A percentile compares a stretch with the other conserved stretches of the same genome.
Evolutionary conservation across 2,888 invertebrate genomes (phyloP).

Genomic region (Nomada ruficornis): DNA sequence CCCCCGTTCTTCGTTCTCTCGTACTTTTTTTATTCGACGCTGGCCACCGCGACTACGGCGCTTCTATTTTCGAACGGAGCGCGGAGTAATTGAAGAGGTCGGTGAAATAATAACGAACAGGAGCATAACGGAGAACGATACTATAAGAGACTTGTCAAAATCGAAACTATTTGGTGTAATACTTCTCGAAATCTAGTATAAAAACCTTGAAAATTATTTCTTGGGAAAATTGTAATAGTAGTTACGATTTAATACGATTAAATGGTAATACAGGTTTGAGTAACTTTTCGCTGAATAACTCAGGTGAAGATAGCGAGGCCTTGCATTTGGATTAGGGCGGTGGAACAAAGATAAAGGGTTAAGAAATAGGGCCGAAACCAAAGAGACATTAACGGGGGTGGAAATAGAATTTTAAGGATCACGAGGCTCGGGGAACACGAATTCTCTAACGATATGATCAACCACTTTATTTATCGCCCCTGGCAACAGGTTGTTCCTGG

Average conservation of each 20-base stretch:
- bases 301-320: not conserved
- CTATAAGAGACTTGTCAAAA: not conserved
- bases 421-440: not conserved
- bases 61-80: slow-evolving; percentile 7
- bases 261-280: not conserved
- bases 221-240: not conserved
- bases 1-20: not conserved
- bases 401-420: not conserved
- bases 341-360: not conserved
- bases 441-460: slow-evolving; percentile 31
- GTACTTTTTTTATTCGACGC: not conserved
- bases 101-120: slow-evolving; percentile 38
- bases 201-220: not conserved
- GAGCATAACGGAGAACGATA: not conserved
- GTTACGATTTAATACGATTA: not conserved
- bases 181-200: too few relatives aligned
- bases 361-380: not conserved
- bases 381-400: not conserved
- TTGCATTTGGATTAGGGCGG: not conserved
- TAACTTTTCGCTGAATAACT: not conserved
- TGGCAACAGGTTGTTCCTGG: slow-evolving; percentile 39
- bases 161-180: not conserved
- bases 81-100: slow-evolving; percentile 12
- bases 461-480: slow-evolving; percentile 27
- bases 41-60: not conserved